Conservation (phyloP, 2,888 invertebrate species). For the Cylloceria caligata region DNA sequence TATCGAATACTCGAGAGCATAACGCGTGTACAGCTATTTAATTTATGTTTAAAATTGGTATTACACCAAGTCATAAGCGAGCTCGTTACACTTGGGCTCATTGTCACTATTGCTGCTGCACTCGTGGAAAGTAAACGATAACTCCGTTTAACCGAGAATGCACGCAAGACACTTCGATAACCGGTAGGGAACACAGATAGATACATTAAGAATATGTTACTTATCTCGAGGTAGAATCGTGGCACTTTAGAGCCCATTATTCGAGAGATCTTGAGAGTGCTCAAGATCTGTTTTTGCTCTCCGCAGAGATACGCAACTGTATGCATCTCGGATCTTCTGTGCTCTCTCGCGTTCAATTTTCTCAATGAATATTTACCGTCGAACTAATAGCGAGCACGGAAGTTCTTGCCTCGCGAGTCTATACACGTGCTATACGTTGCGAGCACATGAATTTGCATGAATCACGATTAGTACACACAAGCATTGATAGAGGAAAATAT, state of each 20-base stretch:
- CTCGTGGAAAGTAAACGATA: constrained; percentile 23
- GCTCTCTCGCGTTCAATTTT: constrained; percentile 28
- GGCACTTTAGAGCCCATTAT: constrained; percentile 69
- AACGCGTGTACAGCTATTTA: neutral
- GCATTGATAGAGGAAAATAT: constrained; percentile 28
- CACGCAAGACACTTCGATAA: constrained; percentile 58
- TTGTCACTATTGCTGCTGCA: neutral
- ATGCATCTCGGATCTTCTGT: constrained; percentile 30
- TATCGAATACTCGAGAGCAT: neutral
- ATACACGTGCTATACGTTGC: neutral
- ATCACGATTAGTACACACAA: constrained; percentile 49
- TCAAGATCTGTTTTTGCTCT: constrained; percentile 44
- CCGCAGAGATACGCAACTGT: constrained; percentile 17
- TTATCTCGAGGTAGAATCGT: constrained; percentile 65
- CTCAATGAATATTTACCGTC: constrained; percentile 65
- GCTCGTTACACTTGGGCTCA: constrained; percentile 19
- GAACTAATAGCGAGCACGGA: constrained; percentile 60
- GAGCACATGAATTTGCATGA: constrained; percentile 54
- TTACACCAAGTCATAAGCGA: constrained; percentile 18
- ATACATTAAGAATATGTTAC: constrained; percentile 68
- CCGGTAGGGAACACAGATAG: constrained; percentile 57
- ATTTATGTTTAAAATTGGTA: constrained; percentile 20
- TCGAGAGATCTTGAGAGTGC: constrained; percentile 56
- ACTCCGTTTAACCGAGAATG: constrained; percentile 40
- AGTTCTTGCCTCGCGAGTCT: constrained; percentile 33